phyloP scores from a whole-genome alignment of 92 coral and sea anemone genomes.

The Palythoa heliodiscus region DNA sequence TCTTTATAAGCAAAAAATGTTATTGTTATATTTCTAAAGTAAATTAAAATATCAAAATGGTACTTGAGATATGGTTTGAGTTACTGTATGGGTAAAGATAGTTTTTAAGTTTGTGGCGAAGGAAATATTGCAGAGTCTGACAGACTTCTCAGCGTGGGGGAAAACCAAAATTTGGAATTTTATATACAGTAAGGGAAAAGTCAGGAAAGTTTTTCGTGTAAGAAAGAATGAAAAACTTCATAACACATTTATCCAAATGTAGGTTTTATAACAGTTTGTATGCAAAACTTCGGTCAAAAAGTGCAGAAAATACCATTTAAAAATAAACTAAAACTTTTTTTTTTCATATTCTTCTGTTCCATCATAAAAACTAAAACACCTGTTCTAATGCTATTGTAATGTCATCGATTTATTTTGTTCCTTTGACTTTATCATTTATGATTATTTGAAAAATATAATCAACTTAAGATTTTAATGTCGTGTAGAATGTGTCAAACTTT shows the following conservation, averaged over 20 bases:
- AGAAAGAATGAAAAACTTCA: constrained; percentile 6
- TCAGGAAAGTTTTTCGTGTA: neutral
- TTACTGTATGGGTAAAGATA: constrained; percentile 10
- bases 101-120: constrained; percentile 1
- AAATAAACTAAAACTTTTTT: too few species aligned
- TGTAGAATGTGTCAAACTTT: too few species aligned
- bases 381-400: neutral
- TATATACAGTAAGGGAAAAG: constrained; percentile 13
- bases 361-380: neutral
- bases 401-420: neutral
- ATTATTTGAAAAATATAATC: too few species aligned
- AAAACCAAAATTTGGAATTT: constrained; percentile 12
- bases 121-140: constrained; percentile 10
- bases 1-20: constrained; percentile 7
- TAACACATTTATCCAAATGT: constrained; percentile 7
- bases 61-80: constrained; percentile 5
- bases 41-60: neutral
- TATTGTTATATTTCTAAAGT: neutral
- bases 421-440: too few species aligned
- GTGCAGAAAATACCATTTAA: constrained; percentile 14
- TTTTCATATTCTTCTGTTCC: neutral
- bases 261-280: constrained; percentile 12
- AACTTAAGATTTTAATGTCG: too few species aligned
- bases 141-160: neutral
- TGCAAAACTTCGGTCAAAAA: constrained; percentile 12